Base-by-base conservation (phyloP, 2,888 invertebrate species). In the Magallana nippona region DNA sequence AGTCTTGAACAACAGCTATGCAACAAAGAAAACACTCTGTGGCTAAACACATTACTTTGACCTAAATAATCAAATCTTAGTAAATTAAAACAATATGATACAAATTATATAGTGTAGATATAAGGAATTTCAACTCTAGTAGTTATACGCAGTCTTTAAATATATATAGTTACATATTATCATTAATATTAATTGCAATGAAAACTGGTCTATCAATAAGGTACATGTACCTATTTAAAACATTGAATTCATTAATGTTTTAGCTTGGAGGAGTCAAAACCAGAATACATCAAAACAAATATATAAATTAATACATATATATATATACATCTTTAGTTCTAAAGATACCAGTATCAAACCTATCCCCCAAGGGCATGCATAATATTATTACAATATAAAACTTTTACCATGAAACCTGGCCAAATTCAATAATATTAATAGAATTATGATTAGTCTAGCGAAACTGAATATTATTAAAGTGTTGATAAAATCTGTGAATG, bases 361-460 rank as follows among this genome's bases (percentile, higher is more conserved):
- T 60, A 60, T 60, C 5, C 19, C 19, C 60, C 19, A 60, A 8
- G 19, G 10, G n/a, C n/a, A 19, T n/a, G n/a, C n/a, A 71, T 71
- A 27, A 15, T 63, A 15, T 71, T 32, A 27, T 71, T 71, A 27
- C 71, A 71, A 71, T 71, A 71, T 15, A 22, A 71, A 32, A 71
- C 71, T 32, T 22, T 71, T 11, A 71, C 2, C 5, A 27, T 27
- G 19, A 71, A 71, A 27, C 71, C 27, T 71, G 15, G 15, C 71
- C 27, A 13, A 22, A 22, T 32, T 19, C 11, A 62, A 62, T 19
- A 62, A 19, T 19, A 19, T 62, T 10, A 5, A 19, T 10, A 22
- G 32, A 27, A 71, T 27, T 32, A 71, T 32, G 13, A 71, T 71
- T 71, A 71, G 71, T 71, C 71, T 15, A 71, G 71, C 71, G 32